Base-by-base conservation (phyloP, 1,140 invertebrate genomes). In the Listronotus oregonensis region DNA sequence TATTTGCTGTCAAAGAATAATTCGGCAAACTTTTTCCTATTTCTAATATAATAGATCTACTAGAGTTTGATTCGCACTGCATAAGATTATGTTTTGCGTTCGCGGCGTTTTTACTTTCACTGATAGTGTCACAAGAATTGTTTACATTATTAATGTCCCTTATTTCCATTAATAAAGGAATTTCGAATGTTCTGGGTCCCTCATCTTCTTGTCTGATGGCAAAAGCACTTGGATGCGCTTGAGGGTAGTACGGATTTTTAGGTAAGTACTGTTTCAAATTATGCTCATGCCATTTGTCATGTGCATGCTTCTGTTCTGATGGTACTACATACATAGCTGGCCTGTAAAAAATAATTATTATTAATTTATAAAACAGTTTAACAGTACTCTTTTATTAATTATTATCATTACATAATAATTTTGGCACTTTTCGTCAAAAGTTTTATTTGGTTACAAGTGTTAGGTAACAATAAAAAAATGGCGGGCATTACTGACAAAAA, bases 11-110 rank as follows among this genome's bases (percentile, higher is more conserved):
- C 34, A 65, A 34, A 14, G 69, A 68, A 46, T 46, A 64, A 39
- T 47, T 51, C 3, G 59, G 50, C 9, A 52, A 44, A 7, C 52
- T 52, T 42, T 72, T 72, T 42, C 64, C 66, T 27, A 72, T 68
- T 44, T 72, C 68, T 43, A 72, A 47, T 49, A 72, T 66, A 10
- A 72, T 64, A 11, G 68, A 72, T 34, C 66, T 62, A 43, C 52
- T 51, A 11, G 39, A 59, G 21, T 54, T 55, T 17, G 11, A 17
- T 40, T 68, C 66, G 47, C 40, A 59, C 14, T 73, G 68, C 37
- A 71, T 51, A 10, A 67, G 32, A 60, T 75, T 75, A 10, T 69
- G 44, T 66, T 72, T 76, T 1, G 71, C 71, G 32, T 72, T 67
- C 5, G 69, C 58, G 49, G 71, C 69, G 59, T 75, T 75, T 54